A percentile compares a stretch with the other conserved stretches of the same genome.
phyloP scores from a whole-genome alignment of 2,888 invertebrate species.

The Cryptocheilus praepositus region DNA sequence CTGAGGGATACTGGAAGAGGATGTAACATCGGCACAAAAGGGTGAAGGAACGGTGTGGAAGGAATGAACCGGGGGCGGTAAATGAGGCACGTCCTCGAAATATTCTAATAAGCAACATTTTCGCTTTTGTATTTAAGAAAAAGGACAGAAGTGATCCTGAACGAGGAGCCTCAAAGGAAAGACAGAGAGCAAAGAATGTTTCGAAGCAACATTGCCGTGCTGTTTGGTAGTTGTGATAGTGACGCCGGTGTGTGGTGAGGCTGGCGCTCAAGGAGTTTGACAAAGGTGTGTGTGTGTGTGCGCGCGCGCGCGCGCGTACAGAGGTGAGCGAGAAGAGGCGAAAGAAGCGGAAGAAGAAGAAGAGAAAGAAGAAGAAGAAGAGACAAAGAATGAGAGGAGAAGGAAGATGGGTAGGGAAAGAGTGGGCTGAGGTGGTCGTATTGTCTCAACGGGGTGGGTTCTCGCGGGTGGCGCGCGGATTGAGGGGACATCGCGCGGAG shows the following conservation, averaged over 20 bases:
- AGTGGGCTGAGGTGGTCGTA: slow-evolving; percentile 61
- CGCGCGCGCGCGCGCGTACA: slow-evolving; percentile 5
- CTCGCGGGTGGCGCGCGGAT: slow-evolving; percentile 57
- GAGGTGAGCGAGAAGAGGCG: slow-evolving; percentile 10
- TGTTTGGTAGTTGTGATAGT: slow-evolving; percentile 50
- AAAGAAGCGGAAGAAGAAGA: slow-evolving; percentile 30
- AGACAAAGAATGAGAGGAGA: slow-evolving; percentile 15
- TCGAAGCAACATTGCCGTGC: slow-evolving; percentile 48
- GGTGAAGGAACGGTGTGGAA: slow-evolving; percentile 2
- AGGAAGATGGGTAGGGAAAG: slow-evolving; percentile 32
- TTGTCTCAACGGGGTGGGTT: slow-evolving; percentile 71
- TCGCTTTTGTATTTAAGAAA: slow-evolving; percentile 72
- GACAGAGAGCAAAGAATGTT: slow-evolving; percentile 44
- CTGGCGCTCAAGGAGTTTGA: slow-evolving; percentile 62
- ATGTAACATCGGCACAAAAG: slow-evolving; percentile 3
- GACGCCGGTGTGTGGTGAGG: slow-evolving; percentile 59
- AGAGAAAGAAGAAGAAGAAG: slow-evolving; percentile 24
- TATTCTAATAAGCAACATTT: slow-evolving; percentile 73
- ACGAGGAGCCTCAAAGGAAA: slow-evolving; percentile 22
- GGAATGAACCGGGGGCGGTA: slow-evolving; percentile 8
- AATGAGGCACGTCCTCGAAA: slow-evolving; percentile 47
- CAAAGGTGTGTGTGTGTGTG: slow-evolving; percentile 7
- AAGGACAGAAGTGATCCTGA: slow-evolving; percentile 62
- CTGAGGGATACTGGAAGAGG: slow-evolving; percentile 2
- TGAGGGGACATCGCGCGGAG: slow-evolving; percentile 56